Base-by-base conservation (phyloP, 2,797 vertebrate species). In the Mormyrops attenuatus region DNA sequence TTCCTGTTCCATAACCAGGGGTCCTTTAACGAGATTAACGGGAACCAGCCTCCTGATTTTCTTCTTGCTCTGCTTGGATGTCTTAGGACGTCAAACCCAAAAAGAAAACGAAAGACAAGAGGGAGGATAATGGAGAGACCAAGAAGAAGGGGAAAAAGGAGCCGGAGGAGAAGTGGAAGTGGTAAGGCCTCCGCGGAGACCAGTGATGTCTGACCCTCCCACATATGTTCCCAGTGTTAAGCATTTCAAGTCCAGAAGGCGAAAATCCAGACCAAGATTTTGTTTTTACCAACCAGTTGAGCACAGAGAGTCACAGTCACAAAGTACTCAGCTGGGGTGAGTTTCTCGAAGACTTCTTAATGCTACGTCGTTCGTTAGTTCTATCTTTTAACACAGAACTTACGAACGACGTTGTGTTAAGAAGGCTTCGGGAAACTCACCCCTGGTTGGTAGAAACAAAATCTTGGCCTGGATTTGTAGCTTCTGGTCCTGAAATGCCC, bases 81-180 rank as follows among this genome's bases (percentile, higher is more conserved):
- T 93, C 88, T 53, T 93, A 99, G 97, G 97, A 97, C 69, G 94
- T 93, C 90, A 98, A 98, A 94, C 95, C 96, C 93, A 98, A 97
- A 95, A 98, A 97, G 93, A 98, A 98, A 93, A 97, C 93, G 92
- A 98, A 98, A 96, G 96, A 96, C 94, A 98, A 97, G 94, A 97
- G 96, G 92, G 88, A 91, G 91, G 92, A 94, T 47, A 96, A 95
- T 88, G 94, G 91, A 0, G 97, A 97, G 90, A 94, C 92, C 89
- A 97, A 96, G 92, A 98, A 97, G 94, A 99, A 97, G 92, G 93
- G 90, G n/a, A 99, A 99, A 94, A 99, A 99, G 93, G 98, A 98
- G 92, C 97, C 97, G 89, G 98, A 99, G 66, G 97, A 99, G 90
- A 99, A 99, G 92, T 99, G 98, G 98, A 98, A 99, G 97, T 98